These are phyloP conservation scores for Telmatochromis brichardi DNA, from an alignment of 2,113 vertebrate genomes.

Conservation along the genomic window DNA sequence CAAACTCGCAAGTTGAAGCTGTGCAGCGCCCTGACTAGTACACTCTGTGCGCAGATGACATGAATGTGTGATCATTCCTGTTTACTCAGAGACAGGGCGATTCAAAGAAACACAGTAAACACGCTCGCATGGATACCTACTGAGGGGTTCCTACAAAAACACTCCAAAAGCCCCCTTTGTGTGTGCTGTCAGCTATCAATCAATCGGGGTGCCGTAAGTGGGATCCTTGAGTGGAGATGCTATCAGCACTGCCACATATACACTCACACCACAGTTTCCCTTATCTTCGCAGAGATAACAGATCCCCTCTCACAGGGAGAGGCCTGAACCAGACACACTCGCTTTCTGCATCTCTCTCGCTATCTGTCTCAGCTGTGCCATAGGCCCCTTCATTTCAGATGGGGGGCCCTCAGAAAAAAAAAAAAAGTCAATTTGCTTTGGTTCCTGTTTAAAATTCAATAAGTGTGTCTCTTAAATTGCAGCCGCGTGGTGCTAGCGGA, in stretches of 20 bases:
- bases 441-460: constrained; percentile 68
- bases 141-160: constrained; percentile 39
- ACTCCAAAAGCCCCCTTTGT: constrained; percentile 14
- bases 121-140: constrained; percentile 46
- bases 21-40: background rate
- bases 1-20: background rate
- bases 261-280: constrained; percentile 71
- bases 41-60: background rate
- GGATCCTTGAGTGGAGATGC: constrained; percentile 73
- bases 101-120: constrained; percentile 40
- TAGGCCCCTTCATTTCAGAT: constrained; percentile 35
- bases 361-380: constrained; percentile 10
- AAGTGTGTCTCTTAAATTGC: constrained; percentile 51
- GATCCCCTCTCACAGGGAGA: constrained; percentile 50
- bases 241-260: constrained; percentile 67
- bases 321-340: constrained; percentile 33
- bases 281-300: constrained; percentile 71
- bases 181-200: constrained; percentile 69
- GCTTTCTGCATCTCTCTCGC: constrained; percentile 19
- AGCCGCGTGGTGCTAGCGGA: constrained; percentile 27
- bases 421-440: constrained; percentile 46
- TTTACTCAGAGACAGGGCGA: constrained; percentile 24
- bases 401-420: background rate
- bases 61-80: constrained; percentile 16
- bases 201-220: constrained; percentile 71